Evolutionary conservation across 2,113 vertebrate species (phyloP).

Genomic region (Crotophaga sulcirostris): DNA sequence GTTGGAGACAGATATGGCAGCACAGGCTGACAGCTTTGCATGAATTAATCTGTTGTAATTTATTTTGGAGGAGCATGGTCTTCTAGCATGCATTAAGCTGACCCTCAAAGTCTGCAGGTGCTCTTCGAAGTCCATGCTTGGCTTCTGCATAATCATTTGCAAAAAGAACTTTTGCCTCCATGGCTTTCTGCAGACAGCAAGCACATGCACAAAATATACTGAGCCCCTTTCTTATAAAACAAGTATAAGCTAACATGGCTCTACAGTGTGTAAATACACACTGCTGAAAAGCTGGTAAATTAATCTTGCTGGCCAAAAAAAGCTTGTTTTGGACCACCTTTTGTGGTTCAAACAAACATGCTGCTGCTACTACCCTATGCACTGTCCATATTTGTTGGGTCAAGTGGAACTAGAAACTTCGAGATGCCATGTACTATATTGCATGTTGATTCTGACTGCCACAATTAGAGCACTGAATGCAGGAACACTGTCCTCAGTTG

Average conservation of each 20-base stretch:
- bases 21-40: not conserved
- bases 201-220: not conserved
- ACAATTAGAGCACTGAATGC: not conserved
- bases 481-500: not conserved
- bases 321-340: not conserved
- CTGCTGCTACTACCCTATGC: not conserved
- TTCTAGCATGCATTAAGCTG: not conserved
- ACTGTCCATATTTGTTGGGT: not conserved
- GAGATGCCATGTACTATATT: not conserved
- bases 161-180: not conserved
- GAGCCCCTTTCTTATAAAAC: not conserved
- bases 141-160: slow-evolving; percentile 15
- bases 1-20: not conserved
- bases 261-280: not conserved
- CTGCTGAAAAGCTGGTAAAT: not conserved
- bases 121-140: not conserved
- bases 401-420: not conserved
- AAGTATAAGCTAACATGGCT: not conserved
- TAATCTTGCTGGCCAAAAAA: not conserved
- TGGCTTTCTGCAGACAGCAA: not conserved
- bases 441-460: not conserved
- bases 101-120: not conserved
- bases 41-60: not conserved
- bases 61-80: not conserved
- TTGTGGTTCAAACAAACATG: not conserved